These are phyloP conservation scores for Alloplasta piceator DNA, from an alignment of 2,888 invertebrate genomes.

Conservation along the genomic window DNA sequence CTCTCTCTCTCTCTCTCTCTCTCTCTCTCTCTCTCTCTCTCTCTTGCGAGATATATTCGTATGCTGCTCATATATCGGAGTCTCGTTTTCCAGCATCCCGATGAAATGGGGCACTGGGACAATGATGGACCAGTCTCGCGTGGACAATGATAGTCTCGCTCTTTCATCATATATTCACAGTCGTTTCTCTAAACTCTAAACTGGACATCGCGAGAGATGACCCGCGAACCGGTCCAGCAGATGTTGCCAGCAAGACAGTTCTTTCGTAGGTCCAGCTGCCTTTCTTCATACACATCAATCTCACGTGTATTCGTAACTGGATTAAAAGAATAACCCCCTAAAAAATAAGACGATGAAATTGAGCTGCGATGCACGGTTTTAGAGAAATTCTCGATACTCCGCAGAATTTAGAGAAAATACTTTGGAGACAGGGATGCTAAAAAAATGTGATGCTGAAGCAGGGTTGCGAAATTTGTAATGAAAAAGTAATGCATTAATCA, in stretches of 20 bases:
- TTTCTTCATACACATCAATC: conserved; percentile 12
- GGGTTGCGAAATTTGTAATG: no score
- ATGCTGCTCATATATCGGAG: conserved; percentile 11
- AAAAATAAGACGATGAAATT: no score
- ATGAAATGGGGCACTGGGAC: conserved; percentile 69
- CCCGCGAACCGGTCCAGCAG: conserved; percentile 81
- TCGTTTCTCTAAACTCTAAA: conserved; percentile 67
- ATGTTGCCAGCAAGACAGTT: conserved; percentile 73
- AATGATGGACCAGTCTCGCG: conserved; percentile 78
- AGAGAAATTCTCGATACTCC: no score
- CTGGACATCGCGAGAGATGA: conserved; percentile 79
- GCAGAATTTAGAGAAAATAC: no score
- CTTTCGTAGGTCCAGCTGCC: conserved; percentile 78
- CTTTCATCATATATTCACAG: conserved; percentile 29
- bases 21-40: conserved; percentile 25
- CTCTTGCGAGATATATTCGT: not conserved
- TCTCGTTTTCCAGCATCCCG: conserved; percentile 78
- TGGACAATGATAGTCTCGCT: conserved; percentile 71
- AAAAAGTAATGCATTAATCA: no score
- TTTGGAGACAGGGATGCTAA: no score
- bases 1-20: no score
- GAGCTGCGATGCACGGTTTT: no score
- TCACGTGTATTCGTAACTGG: no score
- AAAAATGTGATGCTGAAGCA: no score
- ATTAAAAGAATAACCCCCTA: no score